Evolutionary conservation across 2,797 vertebrate species (phyloP), one percentile per base, ranked within the genome.

Genomic region (Clamator glandarius): DNA sequence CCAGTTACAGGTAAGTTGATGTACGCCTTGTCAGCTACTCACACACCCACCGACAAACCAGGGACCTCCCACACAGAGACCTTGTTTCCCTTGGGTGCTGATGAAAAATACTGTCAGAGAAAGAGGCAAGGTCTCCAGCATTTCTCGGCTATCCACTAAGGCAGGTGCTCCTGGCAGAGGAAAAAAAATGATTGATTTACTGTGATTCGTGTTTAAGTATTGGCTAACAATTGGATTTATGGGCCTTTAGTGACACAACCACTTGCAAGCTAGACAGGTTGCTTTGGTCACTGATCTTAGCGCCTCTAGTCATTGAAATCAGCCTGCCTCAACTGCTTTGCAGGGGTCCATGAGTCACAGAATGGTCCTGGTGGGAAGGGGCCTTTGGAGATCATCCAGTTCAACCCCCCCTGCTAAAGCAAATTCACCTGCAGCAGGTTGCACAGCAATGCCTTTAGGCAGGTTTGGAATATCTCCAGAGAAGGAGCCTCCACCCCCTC

Each of bases 61-160:
- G 54, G 46, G 29, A 5, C 29, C 21, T 74, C 67, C 59, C 52
- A 3, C 20, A 29, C 11, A 0, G 35, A 52, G 31, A 11, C 41
- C 17, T 58, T 3, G 0, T 26, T 58, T 74, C 61, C 24, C 15
- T 42, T 20, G 51, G 41, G 44, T 68, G 58, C 19, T 0, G 0
- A 6, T 31, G 41, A 28, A 75, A 85, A 79, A 55, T 15, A 41
- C 7, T n/a, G 44, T 10, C 18, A 3, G 46, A 26, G 61, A n/a
- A 39, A n/a, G 66, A 28, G 33, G 28, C 28, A 66, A n/a, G 66
- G 61, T 58, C 51, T 61, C 0, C 3, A 57, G 31, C 0, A 4
- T 76, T 67, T 25, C 57, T 70, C 52, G 13, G 21, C 29, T 39
- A 0, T 11, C 46, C 41, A 35, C 39, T 29, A 3, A 19, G 66